phyloP scores from a whole-genome alignment of 92 coral and sea anemone genomes.

The Epizoanthus fatuus region DNA sequence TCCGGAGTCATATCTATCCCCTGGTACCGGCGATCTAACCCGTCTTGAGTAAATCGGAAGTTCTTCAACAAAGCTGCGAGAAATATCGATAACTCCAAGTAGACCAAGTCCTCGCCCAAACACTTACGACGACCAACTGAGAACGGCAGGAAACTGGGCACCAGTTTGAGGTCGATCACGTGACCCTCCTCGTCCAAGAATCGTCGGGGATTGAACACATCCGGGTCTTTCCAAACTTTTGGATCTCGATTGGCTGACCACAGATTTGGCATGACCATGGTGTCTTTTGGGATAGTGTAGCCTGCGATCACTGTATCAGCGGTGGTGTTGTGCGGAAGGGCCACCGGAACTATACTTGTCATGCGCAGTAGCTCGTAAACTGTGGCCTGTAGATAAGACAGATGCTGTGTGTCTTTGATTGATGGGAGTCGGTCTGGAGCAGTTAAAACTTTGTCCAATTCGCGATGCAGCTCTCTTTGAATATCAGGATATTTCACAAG shows the following conservation, averaged over 20 bases:
- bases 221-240: too few relatives aligned
- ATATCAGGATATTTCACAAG: too few relatives aligned
- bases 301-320: slow-evolving; percentile 65
- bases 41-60: too few relatives aligned
- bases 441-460: slow-evolving; percentile 18
- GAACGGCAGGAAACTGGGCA: slow-evolving; percentile 43
- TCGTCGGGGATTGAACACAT: too few relatives aligned
- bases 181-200: too few relatives aligned
- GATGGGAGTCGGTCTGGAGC: slow-evolving; percentile 61
- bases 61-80: background rate
- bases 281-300: slow-evolving; percentile 5
- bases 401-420: slow-evolving; percentile 54
- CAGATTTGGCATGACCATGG: too few relatives aligned
- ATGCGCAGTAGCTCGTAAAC: too few relatives aligned
- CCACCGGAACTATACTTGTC: slow-evolving; percentile 50
- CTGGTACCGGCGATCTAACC: slow-evolving; percentile 7
- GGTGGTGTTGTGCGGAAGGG: slow-evolving; percentile 78
- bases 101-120: too few relatives aligned
- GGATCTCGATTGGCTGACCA: too few relatives aligned
- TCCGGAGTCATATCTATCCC: slow-evolving; percentile 23
- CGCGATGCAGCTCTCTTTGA: too few relatives aligned
- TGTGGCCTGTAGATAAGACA: slow-evolving; percentile 42
- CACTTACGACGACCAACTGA: background rate
- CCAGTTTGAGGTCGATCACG: background rate
- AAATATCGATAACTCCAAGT: slow-evolving; percentile 4